Evolutionary conservation across 2,888 invertebrate genomes (phyloP), one percentile per base, ranked within the genome.

Genomic region (Eucriotettix oculatus): DNA sequence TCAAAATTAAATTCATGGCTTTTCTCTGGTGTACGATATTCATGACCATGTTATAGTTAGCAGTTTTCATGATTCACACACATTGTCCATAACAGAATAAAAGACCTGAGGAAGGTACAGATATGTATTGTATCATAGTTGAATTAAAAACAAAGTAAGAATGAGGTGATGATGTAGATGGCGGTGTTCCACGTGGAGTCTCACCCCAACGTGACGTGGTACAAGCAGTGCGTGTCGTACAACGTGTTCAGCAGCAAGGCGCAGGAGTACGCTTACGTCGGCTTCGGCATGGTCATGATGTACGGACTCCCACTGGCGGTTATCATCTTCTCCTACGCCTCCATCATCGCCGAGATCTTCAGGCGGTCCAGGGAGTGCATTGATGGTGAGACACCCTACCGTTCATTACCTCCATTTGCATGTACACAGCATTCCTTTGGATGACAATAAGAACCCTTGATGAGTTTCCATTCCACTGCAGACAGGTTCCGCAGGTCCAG

Each of bases 151-250:
- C 29, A 29, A 7, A 29, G 29, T 29, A 29, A 5, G 29, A 48
- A 54, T 54, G 14, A 75, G 76, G 52, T 75, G 9, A 54, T 54
- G 14, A 75, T 76, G 52, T 75, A 90, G 89, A 80, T 82, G 69
- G 78, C 87, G 66, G 83, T 95, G 63, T 96, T 95, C 72, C 93
- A 92, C 69, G 79, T 91, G 58, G 89, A 89, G 69, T 76, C 78
- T 52, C 95, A 96, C 75, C 95, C 95, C 0, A 79, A 82, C 58
- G 81, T 85, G 60, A 82, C 81, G 57, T 90, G 87, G 86, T 96
- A 89, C 75, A 83, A 82, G 68, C 96, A 97, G 71, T 97, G 97
- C 74, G 89, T 96, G 58, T 87, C 90, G 0, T 90, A 87, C 74
- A 85, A 90, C 68, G 84, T 85, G 58, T 85, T 92, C 69, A 82